Percentiles rank a stretch among this genome's conserved stretches.
phyloP scores from a whole-genome alignment of 2,797 vertebrate species.

The Galaxias olidus region DNA sequence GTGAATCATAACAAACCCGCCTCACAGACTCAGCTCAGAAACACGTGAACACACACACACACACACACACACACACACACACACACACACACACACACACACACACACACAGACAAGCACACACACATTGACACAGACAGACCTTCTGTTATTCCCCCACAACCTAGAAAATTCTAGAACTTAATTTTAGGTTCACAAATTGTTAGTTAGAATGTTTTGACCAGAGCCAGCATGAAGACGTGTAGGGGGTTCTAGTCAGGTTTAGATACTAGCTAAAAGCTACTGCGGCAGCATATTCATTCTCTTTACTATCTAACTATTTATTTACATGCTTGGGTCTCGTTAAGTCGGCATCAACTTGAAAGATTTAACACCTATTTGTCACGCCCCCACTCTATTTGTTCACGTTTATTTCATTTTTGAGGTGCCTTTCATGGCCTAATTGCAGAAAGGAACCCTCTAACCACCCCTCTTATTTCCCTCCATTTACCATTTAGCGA shows the following conservation, averaged over 20 bases:
- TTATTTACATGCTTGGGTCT: slow-evolving; percentile 15
- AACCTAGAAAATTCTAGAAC: background rate
- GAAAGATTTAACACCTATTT: slow-evolving; percentile 28
- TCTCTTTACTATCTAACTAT: background rate
- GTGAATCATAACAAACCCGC: slow-evolving; percentile 47
- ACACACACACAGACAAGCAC: background rate
- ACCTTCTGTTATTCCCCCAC: background rate
- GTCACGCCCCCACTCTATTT: slow-evolving; percentile 45
- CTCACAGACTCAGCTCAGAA: background rate
- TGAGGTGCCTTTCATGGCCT: slow-evolving; percentile 50
- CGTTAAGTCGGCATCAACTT: slow-evolving; percentile 32
- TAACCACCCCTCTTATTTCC: slow-evolving; percentile 25
- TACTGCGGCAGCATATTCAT: no score
- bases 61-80: background rate
- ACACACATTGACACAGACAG: background rate
- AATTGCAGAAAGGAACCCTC: slow-evolving; percentile 44
- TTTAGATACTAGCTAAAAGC: no score
- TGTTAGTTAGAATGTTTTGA: no score
- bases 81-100: background rate
- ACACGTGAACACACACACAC: slow-evolving; percentile 3
- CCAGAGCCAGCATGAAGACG: no score
- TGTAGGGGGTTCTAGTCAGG: no score
- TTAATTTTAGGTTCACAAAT: no score
- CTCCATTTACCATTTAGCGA: slow-evolving; percentile 62
- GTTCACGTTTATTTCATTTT: slow-evolving; percentile 19